Percentiles rank a stretch among this genome's conserved stretches.
Evolutionary conservation across 2,113 vertebrate genomes (phyloP).

Genomic region (Herpetotheres cachinnans): DNA sequence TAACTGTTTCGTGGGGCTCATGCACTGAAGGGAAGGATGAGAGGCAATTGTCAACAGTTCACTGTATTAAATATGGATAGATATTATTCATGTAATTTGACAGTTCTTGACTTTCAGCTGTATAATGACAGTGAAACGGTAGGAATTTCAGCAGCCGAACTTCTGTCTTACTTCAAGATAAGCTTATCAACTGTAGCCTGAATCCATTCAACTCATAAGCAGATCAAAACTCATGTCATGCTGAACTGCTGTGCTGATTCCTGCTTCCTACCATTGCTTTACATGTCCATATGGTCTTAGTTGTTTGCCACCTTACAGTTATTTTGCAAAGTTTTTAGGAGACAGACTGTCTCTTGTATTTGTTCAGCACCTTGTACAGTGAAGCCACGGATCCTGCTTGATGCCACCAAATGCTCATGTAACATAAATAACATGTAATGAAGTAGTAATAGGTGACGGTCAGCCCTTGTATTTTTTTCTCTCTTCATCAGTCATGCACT

Average conservation of each 20-base stretch:
- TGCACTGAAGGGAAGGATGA: background rate
- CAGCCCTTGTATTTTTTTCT: background rate
- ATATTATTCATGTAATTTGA: constrained; percentile 68
- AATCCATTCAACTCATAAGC: constrained; percentile 12
- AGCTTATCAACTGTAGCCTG: constrained; percentile 51
- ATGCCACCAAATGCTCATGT: background rate
- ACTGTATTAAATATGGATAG: constrained; percentile 53
- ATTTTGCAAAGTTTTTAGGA: background rate
- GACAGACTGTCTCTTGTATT: background rate
- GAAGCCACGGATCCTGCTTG: background rate
- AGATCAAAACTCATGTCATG: background rate
- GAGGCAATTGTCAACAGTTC: constrained; percentile 57
- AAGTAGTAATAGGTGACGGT: background rate
- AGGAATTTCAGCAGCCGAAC: constrained; percentile 62
- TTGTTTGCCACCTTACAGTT: constrained; percentile 10
- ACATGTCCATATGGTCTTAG: background rate
- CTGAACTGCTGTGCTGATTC: background rate
- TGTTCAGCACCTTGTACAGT: background rate
- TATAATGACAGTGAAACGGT: constrained; percentile 49
- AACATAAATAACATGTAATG: background rate
- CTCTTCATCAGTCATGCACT: background rate
- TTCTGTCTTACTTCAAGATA: constrained; percentile 66
- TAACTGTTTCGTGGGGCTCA: background rate
- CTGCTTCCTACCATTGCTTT: background rate
- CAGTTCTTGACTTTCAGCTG: constrained; percentile 69